These are phyloP conservation scores for Thera obeliscata DNA, from an alignment of 2,888 invertebrate species.

Conservation along the genomic window DNA sequence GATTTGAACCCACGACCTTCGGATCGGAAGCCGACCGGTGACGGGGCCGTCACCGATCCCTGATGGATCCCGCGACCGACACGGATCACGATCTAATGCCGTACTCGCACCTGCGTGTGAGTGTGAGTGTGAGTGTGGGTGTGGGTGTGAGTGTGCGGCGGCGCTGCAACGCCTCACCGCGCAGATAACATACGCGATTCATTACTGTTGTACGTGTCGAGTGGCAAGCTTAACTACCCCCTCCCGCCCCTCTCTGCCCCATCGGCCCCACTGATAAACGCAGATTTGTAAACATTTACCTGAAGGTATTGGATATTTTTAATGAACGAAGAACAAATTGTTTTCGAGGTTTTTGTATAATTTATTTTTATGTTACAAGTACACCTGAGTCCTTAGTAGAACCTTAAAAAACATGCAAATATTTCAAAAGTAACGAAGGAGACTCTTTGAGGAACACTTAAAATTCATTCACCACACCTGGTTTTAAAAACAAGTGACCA, in stretches of 20 bases:
- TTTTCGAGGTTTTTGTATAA: too few species aligned
- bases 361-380: too few species aligned
- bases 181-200: slow-evolving; percentile 38
- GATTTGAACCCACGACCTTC: too few species aligned
- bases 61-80: not conserved
- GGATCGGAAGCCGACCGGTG: too few species aligned
- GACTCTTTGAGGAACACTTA: too few species aligned
- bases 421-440: too few species aligned
- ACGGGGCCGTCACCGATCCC: not conserved
- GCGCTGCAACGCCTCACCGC: slow-evolving; percentile 27
- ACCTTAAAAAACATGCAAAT: too few species aligned
- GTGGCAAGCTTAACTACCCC: slow-evolving; percentile 22
- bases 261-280: slow-evolving; percentile 10
- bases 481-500: too few species aligned
- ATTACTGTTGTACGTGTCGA: slow-evolving; percentile 37
- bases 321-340: not conserved
- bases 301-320: not conserved
- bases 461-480: too few species aligned
- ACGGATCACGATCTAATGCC: not conserved
- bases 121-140: too few species aligned
- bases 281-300: slow-evolving; percentile 19
- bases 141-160: not conserved
- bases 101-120: too few species aligned
- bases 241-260: not conserved
- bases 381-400: too few species aligned